Base-by-base conservation (phyloP, 37 sponge, comb jelly and placozoan species). In the Halisarca cf. caerulea region DNA sequence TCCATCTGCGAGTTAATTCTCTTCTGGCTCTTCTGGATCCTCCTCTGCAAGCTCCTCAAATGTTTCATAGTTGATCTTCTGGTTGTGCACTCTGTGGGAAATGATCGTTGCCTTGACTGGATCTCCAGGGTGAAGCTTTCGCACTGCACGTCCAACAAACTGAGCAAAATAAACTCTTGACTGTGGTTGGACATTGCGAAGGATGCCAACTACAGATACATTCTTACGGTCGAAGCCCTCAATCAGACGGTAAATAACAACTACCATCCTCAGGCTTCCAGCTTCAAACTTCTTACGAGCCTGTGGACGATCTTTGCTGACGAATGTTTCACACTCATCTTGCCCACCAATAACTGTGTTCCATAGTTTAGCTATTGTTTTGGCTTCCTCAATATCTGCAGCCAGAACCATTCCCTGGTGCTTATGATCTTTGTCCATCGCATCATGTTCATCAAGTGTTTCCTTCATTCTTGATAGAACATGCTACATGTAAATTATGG, bases 111-210 rank as follows among this genome's bases (percentile, higher is more conserved):
- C 84, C 39, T 35, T 66, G 21, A 83, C 72, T 33, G 34, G 30
- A 66, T 83, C 84, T 32, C 41, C 6, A 24, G 55, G 17, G 11
- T 66, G 41, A 37, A 42, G 21, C 72, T 68, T 83, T 9, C 72
- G 84, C 7, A 83, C 84, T 40, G 84, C 84, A 38, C 84, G 28
- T 23, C 84, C 84, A 21, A 83, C 84, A 68, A 83, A 83, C 45
- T 83, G 84, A 37, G 84, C 32, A 42, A 83, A 83, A 17, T 54
- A 44, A 23, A 83, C 84, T 33, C 54, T 66, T 11, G 84, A 83
- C 20, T 33, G 20, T 34, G 72, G 72, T 39, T 81, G 42, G 47
- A 83, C 84, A 27, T 83, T 66, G 9, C 84, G 51, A 9, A 66
- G 47, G 23, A 69, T 83, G 3, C 47, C 84, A 42, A 66, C 84